These are phyloP conservation scores for Leptogaster cylindrica DNA, from an alignment of 2,888 invertebrate genomes.

Conservation along the genomic window DNA sequence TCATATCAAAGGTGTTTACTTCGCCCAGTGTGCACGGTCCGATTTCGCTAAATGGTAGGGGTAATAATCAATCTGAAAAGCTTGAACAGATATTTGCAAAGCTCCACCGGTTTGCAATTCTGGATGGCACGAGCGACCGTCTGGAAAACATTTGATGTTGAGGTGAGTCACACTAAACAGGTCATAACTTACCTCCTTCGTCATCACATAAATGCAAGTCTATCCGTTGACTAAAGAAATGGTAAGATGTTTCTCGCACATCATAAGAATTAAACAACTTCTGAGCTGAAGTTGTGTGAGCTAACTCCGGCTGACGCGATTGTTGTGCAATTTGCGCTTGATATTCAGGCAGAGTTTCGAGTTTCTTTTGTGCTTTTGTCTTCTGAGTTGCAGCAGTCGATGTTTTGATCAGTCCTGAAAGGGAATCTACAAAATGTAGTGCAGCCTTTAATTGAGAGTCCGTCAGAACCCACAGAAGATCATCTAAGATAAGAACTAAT, in stretches of 20 bases:
- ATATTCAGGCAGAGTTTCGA: slow-evolving; percentile 78
- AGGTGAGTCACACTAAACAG: not conserved
- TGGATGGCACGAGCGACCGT: slow-evolving; percentile 84
- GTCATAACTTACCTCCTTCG: slow-evolving; percentile 72
- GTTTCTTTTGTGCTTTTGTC: slow-evolving; percentile 83
- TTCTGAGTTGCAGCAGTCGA: slow-evolving; percentile 78
- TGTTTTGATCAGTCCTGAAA: slow-evolving; percentile 82
- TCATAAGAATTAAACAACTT: slow-evolving; percentile 86
- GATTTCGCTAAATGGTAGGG: slow-evolving; percentile 93
- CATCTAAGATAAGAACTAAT: slow-evolving; percentile 90
- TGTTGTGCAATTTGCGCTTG: slow-evolving; percentile 75
- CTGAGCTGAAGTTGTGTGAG: slow-evolving; percentile 60
- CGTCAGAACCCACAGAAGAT: slow-evolving; percentile 95
- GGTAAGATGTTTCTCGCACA: slow-evolving; percentile 97
- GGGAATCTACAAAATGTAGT: slow-evolving; percentile 84
- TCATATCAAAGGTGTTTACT: slow-evolving; percentile 60
- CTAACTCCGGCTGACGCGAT: slow-evolving; percentile 56
- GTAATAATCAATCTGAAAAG: slow-evolving; percentile 91
- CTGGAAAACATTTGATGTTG: slow-evolving; percentile 60
- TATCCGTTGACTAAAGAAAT: slow-evolving; percentile 89
- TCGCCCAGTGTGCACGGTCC: slow-evolving; percentile 88
- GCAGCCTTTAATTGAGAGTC: slow-evolving; percentile 96
- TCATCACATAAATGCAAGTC: slow-evolving; percentile 98
- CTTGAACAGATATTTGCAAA: slow-evolving; percentile 86
- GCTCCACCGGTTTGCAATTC: slow-evolving; percentile 89